phyloP scores from a whole-genome alignment of 2,888 invertebrate species.

The Timema cristinae region DNA sequence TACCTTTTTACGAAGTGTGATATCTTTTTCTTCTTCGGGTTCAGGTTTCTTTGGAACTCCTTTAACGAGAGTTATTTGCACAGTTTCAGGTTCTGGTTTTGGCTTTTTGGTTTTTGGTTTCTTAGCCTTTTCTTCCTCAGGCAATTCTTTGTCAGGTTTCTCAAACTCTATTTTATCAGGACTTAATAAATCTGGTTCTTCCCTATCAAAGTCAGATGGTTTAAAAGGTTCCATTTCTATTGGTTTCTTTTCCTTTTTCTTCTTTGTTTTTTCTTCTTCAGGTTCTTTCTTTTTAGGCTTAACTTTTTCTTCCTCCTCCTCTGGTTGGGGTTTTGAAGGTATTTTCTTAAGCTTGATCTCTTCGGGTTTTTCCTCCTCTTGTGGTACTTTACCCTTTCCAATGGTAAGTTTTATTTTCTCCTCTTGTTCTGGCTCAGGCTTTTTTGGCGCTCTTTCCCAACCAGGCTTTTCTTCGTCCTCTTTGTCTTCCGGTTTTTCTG shows the following conservation, averaged over 20 bases:
- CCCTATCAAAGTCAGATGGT: constrained; percentile 21
- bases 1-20: constrained; percentile 38
- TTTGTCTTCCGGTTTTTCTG: constrained; percentile 24
- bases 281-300: constrained; percentile 35
- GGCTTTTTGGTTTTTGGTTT: constrained; percentile 35
- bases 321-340: constrained; percentile 41
- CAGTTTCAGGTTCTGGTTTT: constrained; percentile 37
- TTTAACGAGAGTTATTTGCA: constrained; percentile 38
- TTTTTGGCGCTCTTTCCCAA: constrained; percentile 38
- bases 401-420: constrained; percentile 23
- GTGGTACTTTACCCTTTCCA: constrained; percentile 39
- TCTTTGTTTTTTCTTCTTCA: constrained; percentile 23
- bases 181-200: constrained; percentile 19
- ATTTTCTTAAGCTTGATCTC: constrained; percentile 51
- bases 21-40: constrained; percentile 37
- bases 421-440: constrained; percentile 36
- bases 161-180: constrained; percentile 22
- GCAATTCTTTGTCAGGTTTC: constrained; percentile 31
- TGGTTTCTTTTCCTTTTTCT: constrained; percentile 23
- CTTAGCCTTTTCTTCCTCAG: constrained; percentile 38
- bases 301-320: constrained; percentile 38
- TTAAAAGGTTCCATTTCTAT: constrained; percentile 25
- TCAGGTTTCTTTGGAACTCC: constrained; percentile 39
- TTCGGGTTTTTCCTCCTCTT: constrained; percentile 38
- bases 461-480: constrained; percentile 36